A percentile compares a stretch with the other conserved stretches of the same genome.
Evolutionary conservation across 2,888 invertebrate genomes (phyloP).

Genomic region (Synanthedon andrenaeformis): DNA sequence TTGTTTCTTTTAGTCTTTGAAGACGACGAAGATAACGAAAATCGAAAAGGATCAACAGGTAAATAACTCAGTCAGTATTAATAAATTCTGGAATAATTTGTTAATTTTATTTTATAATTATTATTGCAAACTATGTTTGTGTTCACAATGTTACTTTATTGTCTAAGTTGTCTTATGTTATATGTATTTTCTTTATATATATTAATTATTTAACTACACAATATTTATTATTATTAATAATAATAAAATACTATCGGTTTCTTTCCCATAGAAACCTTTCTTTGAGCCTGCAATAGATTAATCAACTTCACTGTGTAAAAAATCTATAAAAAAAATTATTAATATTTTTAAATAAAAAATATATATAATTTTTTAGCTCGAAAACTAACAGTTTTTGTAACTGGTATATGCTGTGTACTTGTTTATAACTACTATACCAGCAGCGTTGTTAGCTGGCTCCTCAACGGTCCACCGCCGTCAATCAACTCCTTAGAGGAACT

Average conservation of each 20-base stretch:
- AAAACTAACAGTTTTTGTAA: slow-evolving; percentile 38
- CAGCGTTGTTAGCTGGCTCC: slow-evolving; percentile 69
- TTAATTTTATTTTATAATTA: neutral
- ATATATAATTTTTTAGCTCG: slow-evolving; percentile 23
- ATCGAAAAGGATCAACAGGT: slow-evolving; percentile 30
- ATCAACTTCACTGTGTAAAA: no score
- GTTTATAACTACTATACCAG: slow-evolving; percentile 72
- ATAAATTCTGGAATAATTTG: neutral
- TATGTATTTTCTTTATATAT: no score
- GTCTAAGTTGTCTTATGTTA: no score
- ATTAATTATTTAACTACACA: no score
- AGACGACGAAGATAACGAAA: slow-evolving; percentile 22
- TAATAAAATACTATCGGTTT: no score
- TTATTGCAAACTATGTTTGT: no score
- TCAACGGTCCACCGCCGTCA: slow-evolving; percentile 60
- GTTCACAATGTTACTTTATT: no score
- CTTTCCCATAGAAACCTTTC: no score
- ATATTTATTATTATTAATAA: no score
- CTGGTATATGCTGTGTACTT: slow-evolving; percentile 46
- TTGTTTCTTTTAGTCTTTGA: slow-evolving; percentile 39
- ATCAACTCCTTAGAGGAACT: slow-evolving; percentile 62
- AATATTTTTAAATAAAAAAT: no score
- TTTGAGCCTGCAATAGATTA: no score
- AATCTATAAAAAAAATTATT: no score
- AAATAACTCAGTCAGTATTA: slow-evolving; percentile 6